A percentile compares a stretch with the other conserved stretches of the same genome.
Conservation (phyloP, 2,888 invertebrate species). For the Masnerella sp. region DNA sequence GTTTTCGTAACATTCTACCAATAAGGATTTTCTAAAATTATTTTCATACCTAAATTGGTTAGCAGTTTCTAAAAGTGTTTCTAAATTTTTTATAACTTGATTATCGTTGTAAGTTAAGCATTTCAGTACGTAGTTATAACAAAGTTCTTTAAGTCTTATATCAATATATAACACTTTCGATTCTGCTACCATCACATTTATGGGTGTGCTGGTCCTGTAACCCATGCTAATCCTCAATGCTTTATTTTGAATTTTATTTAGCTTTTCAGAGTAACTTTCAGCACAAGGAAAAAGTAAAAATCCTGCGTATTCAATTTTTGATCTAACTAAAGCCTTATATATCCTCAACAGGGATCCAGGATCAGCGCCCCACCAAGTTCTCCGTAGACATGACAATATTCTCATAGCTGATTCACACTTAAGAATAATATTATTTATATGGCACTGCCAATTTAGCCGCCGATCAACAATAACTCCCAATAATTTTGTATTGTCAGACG, state of each 20-base stretch:
- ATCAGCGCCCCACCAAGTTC: conserved; percentile 53
- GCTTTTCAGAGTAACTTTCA: conserved; percentile 4
- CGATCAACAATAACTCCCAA: conserved; percentile 30
- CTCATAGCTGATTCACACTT: conserved; percentile 17
- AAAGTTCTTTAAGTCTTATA: conserved; percentile 17
- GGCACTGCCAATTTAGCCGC: conserved; percentile 6
- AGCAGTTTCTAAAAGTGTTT: background rate
- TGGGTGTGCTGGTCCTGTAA: conserved; percentile 36
- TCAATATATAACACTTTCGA: conserved; percentile 21
- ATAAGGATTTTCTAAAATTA: conserved; percentile 28
- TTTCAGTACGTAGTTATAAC: conserved; percentile 27
- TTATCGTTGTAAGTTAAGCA: background rate
- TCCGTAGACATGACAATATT: conserved; percentile 27
- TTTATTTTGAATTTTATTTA: conserved; percentile 51
- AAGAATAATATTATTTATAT: background rate
- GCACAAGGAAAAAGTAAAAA: conserved; percentile 34
- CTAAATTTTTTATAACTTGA: conserved; percentile 12
- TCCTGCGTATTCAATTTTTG: conserved; percentile 51
- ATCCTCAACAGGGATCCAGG: conserved; percentile 30
- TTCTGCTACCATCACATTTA: conserved; percentile 42
- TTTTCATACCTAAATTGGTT: conserved; percentile 13
- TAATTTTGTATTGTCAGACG: conserved; percentile 13
- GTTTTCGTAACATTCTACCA: conserved; percentile 18
- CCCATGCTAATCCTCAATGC: conserved; percentile 38
- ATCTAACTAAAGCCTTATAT: conserved; percentile 47